Conservation (phyloP, 2,797 vertebrate species). For the Capromys pilorides region DNA sequence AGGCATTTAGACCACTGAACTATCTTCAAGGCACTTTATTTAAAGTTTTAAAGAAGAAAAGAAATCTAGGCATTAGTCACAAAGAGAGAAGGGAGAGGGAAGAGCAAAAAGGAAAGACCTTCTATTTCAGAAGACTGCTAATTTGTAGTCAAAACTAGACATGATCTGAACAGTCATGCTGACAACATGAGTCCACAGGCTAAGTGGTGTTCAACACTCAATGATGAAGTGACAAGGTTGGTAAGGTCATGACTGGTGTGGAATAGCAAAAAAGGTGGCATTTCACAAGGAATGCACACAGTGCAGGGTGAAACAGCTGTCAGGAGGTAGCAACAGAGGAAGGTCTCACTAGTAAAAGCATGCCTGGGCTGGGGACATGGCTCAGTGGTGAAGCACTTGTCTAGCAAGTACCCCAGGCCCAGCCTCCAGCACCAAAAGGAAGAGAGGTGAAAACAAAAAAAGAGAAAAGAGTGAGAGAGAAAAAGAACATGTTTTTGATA, state of each 20-base stretch:
- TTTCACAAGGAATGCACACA: not conserved
- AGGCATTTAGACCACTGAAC: too few species aligned
- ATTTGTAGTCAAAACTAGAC: not conserved
- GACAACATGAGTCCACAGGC: not conserved
- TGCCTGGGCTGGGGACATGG: not conserved
- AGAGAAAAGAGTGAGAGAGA: not conserved
- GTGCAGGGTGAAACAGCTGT: not conserved
- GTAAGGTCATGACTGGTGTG: not conserved
- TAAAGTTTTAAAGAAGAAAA: constrained; percentile 15
- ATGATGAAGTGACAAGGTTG: not conserved
- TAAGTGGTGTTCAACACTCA: not conserved
- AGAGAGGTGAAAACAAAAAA: not conserved
- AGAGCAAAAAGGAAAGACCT: not conserved
- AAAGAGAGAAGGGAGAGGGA: not conserved
- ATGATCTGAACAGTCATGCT: not conserved
- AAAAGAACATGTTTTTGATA: not conserved
- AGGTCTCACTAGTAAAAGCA: not conserved
- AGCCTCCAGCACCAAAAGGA: not conserved
- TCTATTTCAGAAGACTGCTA: not conserved
- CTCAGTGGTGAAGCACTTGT: not conserved
- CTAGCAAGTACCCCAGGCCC: not conserved
- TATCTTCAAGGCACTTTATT: not conserved
- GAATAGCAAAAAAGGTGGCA: not conserved
- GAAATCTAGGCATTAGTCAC: not conserved
- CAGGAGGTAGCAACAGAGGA: not conserved